Base-by-base conservation (phyloP, 2,113 vertebrate genomes). In the Murina feae region DNA sequence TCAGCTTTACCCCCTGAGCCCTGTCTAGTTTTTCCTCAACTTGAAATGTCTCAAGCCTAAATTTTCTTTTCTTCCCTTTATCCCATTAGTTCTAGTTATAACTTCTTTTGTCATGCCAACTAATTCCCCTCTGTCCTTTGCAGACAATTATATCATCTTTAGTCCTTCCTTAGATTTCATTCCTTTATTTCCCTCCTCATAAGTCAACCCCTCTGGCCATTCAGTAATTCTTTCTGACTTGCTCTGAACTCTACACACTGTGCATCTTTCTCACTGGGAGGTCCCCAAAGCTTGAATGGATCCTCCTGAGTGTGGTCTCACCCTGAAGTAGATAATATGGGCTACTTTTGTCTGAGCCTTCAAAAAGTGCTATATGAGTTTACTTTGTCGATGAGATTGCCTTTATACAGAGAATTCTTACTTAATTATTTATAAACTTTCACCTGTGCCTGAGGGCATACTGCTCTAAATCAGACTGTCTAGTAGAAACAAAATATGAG, bases 71-170 rank as follows among this genome's bases (percentile, higher is more conserved):
- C 65, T 93, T 84, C 60, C 13, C 71, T 65, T 71, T 86, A 89
- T 83, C 65, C 44, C 37, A 76, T 94, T 91, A 86, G 86, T 89
- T 94, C 49, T 91, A 94, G 79, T 80, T 91, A 69, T 7, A 91
- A 20, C 21, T 21, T 71, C 18, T 60, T 94, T 90, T 87, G 69
- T 92, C 81, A 92, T 25, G 79, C 49, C 65, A 66, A 20, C 51
- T 85, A 90, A 90, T 86, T 92, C 88, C 25, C 44, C 44, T 95
- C 37, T 83, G 76, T 92, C 55, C 68, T 95, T 96, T 86, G 71
- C 30, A 93, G 84, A 85, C 39, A 72, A 84, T 76, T 89, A 72
- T 76, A 85, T 72, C 55, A 60, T 83, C 74, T 79, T 85, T 88
- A 63, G 81, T 79, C 53, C 47, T 89, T 90, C 35, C 47, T 90